phyloP scores from a whole-genome alignment of 1,140 invertebrate genomes.

The Grapholita molesta region DNA sequence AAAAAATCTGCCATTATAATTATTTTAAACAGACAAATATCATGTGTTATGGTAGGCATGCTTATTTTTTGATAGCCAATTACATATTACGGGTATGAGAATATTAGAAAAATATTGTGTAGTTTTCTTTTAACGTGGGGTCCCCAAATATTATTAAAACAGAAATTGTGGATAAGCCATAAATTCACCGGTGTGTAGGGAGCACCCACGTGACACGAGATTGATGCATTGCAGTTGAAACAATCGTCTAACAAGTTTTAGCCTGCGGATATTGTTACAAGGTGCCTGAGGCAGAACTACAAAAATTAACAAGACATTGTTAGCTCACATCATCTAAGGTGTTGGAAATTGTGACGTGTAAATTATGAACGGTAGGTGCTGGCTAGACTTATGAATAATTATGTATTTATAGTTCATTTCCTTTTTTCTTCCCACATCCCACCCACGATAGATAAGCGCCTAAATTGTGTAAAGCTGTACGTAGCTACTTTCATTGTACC shows the following conservation, averaged over 20 bases:
- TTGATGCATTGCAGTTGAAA: constrained; percentile 37
- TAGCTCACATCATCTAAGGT: constrained; percentile 29
- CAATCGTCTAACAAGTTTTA: constrained; percentile 29
- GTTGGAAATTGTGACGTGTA: neutral
- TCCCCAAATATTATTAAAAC: no score
- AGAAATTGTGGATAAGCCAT: neutral
- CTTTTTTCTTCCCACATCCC: neutral
- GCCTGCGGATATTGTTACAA: constrained; percentile 18
- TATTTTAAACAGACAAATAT: no score
- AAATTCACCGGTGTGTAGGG: constrained; percentile 10
- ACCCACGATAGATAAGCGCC: neutral
- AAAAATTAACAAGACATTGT: constrained; percentile 32
- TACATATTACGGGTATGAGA: no score
- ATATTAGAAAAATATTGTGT: no score
- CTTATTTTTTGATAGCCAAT: no score
- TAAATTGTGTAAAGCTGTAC: neutral
- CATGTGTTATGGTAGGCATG: no score
- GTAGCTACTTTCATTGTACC: no score
- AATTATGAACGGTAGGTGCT: neutral
- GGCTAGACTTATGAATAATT: neutral
- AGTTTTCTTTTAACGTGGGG: no score
- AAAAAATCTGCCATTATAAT: no score
- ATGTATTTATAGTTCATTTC: neutral
- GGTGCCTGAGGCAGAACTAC: constrained; percentile 29
- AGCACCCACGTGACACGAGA: constrained; percentile 35